These are phyloP conservation scores for Hirudinaria manillensis DNA, from an alignment of 2,888 invertebrate genomes.

Conservation along the genomic window DNA sequence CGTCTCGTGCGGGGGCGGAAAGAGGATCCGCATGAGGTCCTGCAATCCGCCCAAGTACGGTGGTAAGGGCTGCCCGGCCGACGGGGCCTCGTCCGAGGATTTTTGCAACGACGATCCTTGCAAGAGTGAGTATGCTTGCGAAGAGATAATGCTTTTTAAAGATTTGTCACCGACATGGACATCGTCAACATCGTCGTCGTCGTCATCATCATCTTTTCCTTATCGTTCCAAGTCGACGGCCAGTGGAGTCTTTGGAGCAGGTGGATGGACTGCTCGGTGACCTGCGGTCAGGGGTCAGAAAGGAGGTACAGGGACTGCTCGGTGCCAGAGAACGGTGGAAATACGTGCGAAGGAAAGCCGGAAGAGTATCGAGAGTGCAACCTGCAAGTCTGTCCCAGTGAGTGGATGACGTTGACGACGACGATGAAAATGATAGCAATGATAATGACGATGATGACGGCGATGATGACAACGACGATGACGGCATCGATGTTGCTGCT, in stretches of 20 bases:
- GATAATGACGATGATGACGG: background rate
- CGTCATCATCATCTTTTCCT: too few species aligned
- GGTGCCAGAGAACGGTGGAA: slow-evolving; percentile 42
- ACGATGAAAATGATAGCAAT: background rate
- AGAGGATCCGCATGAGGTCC: slow-evolving; percentile 42
- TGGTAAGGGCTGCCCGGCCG: slow-evolving; percentile 43
- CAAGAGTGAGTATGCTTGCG: slow-evolving; percentile 33
- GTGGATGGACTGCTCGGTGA: slow-evolving; percentile 45
- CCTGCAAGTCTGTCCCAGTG: slow-evolving; percentile 19
- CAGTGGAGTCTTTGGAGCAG: slow-evolving; percentile 43
- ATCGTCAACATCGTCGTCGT: background rate
- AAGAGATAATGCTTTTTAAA: background rate
- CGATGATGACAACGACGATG: background rate
- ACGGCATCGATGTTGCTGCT: background rate
- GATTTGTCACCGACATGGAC: background rate
- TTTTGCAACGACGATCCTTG: slow-evolving; percentile 39
- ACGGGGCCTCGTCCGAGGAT: slow-evolving; percentile 37
- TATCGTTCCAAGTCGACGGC: slow-evolving; percentile 35
- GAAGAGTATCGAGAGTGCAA: slow-evolving; percentile 29
- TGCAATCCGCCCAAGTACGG: slow-evolving; percentile 46
- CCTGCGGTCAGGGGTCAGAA: slow-evolving; percentile 46
- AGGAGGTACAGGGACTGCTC: slow-evolving; percentile 43
- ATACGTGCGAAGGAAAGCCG: slow-evolving; percentile 33
- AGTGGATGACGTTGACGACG: background rate
- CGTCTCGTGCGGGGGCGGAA: slow-evolving; percentile 48